These are phyloP conservation scores for Odontamblyopus rebecca DNA, from an alignment of 2,797 vertebrate species.

Conservation along the genomic window DNA sequence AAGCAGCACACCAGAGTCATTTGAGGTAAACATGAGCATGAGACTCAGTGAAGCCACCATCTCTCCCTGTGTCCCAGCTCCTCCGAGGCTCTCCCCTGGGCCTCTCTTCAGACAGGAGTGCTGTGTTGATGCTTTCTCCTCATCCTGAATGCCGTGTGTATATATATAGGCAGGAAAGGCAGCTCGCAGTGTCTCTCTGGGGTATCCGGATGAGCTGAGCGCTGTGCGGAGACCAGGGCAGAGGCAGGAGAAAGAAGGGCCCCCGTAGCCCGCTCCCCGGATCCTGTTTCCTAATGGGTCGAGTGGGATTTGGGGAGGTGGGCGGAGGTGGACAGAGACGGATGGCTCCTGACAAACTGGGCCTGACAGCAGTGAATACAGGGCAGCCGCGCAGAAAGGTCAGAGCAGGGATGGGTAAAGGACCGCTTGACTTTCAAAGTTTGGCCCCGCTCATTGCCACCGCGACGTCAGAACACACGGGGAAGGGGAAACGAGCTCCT, in stretches of 20 bases:
- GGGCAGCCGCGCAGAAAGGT: slow-evolving; percentile 81
- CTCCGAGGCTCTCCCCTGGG: slow-evolving; percentile 68
- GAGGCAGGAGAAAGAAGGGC: slow-evolving; percentile 49
- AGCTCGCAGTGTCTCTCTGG: slow-evolving; percentile 58
- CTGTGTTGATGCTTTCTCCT: slow-evolving; percentile 74
- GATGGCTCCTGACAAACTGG: slow-evolving; percentile 79
- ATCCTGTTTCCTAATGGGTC: slow-evolving; percentile 78
- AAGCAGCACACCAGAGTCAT: slow-evolving; percentile 19
- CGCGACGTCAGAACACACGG: slow-evolving; percentile 41
- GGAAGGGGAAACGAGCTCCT: slow-evolving; percentile 54
- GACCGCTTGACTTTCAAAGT: slow-evolving; percentile 81
- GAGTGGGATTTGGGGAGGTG: slow-evolving; percentile 75
- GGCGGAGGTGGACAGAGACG: slow-evolving; percentile 77
- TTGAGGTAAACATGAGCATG: slow-evolving; percentile 43
- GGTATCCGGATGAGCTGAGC: slow-evolving; percentile 65
- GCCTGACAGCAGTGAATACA: slow-evolving; percentile 81
- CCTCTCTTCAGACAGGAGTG: slow-evolving; percentile 68
- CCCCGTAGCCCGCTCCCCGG: slow-evolving; percentile 71
- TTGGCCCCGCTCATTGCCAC: slow-evolving; percentile 69
- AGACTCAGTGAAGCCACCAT: slow-evolving; percentile 57
- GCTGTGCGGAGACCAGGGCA: slow-evolving; percentile 60
- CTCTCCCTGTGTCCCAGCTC: slow-evolving; percentile 67
- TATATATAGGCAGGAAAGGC: slow-evolving; percentile 50
- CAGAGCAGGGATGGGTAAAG: slow-evolving; percentile 78
- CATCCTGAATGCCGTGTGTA: slow-evolving; percentile 37